Base-by-base conservation (phyloP, 2,797 vertebrate species). In the Scarus forsteni region DNA sequence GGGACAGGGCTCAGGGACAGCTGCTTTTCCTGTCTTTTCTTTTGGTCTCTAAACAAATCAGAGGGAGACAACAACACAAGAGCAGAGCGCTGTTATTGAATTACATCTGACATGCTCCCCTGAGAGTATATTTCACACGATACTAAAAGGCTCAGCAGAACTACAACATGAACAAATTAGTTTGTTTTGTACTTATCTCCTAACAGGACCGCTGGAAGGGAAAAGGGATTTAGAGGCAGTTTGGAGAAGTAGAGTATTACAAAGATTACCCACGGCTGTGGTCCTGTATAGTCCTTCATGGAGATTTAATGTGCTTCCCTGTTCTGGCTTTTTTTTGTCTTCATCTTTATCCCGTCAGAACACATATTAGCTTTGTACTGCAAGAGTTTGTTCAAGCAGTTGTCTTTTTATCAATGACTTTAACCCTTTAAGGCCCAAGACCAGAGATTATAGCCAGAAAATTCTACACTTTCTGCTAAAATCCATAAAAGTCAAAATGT, bases 11-110 rank as follows among this genome's bases (percentile, higher is more conserved):
- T 90, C 87, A 75, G 88, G 87, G 87, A 86, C 90, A 88, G 86
- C 67, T 80, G 82, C 80, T 69, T 75, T 84, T 57, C 81, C 77
- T 85, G 86, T 65, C 79, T 76, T 83, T 88, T 84, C 63, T 81
- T 52, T 71, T 75, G 76, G 76, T 82, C 87, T 89, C 88, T 93
- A 93, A 91, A 93, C 93, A 94, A 92, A 96, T 95, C 95, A 94
- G 90, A 90, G 84, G 68, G 73, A 93, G 85, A 91, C 86, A 86
- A 92, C 93, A 88, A 89, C 84, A 88, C 82, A 74, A 77, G 85
- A 91, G 88, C 83, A 45, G 67, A 86, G 78, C 85, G 88, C 88
- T 88, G 88, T 94, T 92, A 92, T 93, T 86, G 85, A 89, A 91
- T 92, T 90, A 84, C 61, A 57, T 85, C 71, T 77, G 81, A 79